Evolutionary conservation across 2,797 vertebrate genomes (phyloP).

Genomic region (Tenualosa ilisha): DNA sequence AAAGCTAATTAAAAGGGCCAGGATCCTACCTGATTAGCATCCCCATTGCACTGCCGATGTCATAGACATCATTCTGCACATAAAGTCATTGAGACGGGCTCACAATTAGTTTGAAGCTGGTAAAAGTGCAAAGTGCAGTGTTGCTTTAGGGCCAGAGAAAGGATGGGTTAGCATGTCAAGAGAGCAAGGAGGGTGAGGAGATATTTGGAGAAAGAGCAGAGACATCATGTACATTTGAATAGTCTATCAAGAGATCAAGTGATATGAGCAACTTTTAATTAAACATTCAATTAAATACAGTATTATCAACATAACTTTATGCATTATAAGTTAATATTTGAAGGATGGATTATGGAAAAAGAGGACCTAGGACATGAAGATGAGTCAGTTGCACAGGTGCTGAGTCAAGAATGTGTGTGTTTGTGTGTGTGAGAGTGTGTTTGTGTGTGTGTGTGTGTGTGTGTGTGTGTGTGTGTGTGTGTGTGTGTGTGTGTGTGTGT

Average conservation of each 20-base stretch:
- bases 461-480: conserved; percentile 48
- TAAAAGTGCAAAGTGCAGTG: too few relatives aligned
- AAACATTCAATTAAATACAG: background rate
- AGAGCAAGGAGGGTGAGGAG: background rate
- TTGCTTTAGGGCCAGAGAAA: too few relatives aligned
- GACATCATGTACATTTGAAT: background rate
- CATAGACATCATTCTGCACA: too few relatives aligned
- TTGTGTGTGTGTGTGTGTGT: conserved; percentile 55
- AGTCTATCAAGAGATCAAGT: too few relatives aligned
- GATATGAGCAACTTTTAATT: background rate
- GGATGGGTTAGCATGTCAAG: too few relatives aligned
- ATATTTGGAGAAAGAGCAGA: background rate
- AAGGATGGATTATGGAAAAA: background rate
- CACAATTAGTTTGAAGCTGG: too few relatives aligned
- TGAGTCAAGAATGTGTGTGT: conserved; percentile 79
- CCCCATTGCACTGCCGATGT: too few relatives aligned
- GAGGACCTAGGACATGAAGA: background rate
- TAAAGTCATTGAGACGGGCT: too few relatives aligned
- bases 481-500: conserved; percentile 44
- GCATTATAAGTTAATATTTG: background rate
- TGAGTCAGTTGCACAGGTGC: conserved; percentile 63
- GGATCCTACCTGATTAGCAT: too few relatives aligned
- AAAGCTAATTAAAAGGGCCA: too few relatives aligned
- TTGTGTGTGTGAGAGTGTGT: conserved; percentile 52
- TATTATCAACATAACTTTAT: background rate